Percentiles rank a stretch among this genome's conserved stretches.
These are phyloP conservation scores for Campopleginae sp. DNA, from an alignment of 2,888 invertebrate species.

Conservation along the genomic window DNA sequence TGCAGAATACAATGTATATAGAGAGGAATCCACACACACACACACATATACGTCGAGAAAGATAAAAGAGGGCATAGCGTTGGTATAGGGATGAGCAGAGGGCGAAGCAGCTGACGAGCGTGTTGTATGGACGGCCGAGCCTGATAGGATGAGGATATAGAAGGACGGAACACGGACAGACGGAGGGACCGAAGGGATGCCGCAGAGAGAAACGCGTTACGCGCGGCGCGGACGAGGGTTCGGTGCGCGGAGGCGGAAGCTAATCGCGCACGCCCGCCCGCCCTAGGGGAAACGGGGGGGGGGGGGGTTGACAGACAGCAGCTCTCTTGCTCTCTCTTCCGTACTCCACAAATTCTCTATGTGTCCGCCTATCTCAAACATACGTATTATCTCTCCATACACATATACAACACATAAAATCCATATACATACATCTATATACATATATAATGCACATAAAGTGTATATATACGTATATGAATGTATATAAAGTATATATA, in stretches of 20 bases:
- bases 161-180: slow-evolving; percentile 71
- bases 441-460: too few species aligned
- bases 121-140: slow-evolving; percentile 71
- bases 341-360: not conserved
- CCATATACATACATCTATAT: too few species aligned
- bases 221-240: slow-evolving; percentile 81
- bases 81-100: slow-evolving; percentile 70
- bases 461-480: not conserved
- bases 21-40: not conserved
- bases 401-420: too few species aligned
- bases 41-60: slow-evolving; percentile 7
- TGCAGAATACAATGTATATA: not conserved
- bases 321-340: slow-evolving; percentile 33
- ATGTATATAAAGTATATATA: too few species aligned
- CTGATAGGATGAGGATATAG: slow-evolving; percentile 67
- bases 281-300: slow-evolving; percentile 65
- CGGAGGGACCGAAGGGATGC: slow-evolving; percentile 69
- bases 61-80: slow-evolving; percentile 34
- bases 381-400: not conserved
- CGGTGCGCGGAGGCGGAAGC: slow-evolving; percentile 87
- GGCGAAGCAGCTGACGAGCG: slow-evolving; percentile 80
- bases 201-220: slow-evolving; percentile 65
- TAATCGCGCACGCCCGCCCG: slow-evolving; percentile 83
- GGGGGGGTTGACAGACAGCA: slow-evolving; percentile 71
- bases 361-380: not conserved